Base-by-base conservation (phyloP, 2,888 invertebrate genomes). In the Parnassius smintheus region DNA sequence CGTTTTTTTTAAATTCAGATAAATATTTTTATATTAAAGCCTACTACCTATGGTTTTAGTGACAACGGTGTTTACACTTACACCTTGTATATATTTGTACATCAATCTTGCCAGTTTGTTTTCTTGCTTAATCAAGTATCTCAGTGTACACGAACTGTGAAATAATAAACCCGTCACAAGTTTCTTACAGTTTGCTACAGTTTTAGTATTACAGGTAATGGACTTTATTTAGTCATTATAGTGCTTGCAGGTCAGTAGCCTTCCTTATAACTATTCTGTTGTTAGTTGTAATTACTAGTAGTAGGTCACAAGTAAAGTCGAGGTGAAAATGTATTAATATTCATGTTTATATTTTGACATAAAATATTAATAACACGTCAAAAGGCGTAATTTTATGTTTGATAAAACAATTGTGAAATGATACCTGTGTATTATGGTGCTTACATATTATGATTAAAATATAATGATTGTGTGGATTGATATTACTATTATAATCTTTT, bases 401-500 rank as follows among this genome's bases (percentile, higher is more conserved):
- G 46, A 46, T n/a, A 46, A 46, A 49, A 44, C 49, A 11, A 50
- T 13, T 51, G 25, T 50, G 41, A 49, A 44, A 54, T 54, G 53
- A 49, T 13, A 49, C 8, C 45, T 7, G 41, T 48, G 46, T 53
- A 7, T 7, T 53, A 41, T 48, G 59, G 59, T 59, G 59, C 59
- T 53, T 53, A 50, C 11, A 12, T 57, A 42, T 58, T 42, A 42
- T 13, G 41, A 35, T 4, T 46, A 7, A 46, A 44, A 11, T 44
- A 44, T 44, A 44, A 44, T 44, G 10, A 44, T 44, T 44, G 7
- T 44, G 10, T 10, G 3, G 10, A 44, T 44, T 44, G 35, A 44
- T 44, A 44, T 11, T 44, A 44, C 11, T 44, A 44, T 44, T 44
- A 11, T 10, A 44, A 46, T n/a, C n/a, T 61, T 70, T 71, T 73